These are phyloP conservation scores for Cranoglanis bouderius DNA, from an alignment of 2,113 vertebrate genomes.

Conservation along the genomic window DNA sequence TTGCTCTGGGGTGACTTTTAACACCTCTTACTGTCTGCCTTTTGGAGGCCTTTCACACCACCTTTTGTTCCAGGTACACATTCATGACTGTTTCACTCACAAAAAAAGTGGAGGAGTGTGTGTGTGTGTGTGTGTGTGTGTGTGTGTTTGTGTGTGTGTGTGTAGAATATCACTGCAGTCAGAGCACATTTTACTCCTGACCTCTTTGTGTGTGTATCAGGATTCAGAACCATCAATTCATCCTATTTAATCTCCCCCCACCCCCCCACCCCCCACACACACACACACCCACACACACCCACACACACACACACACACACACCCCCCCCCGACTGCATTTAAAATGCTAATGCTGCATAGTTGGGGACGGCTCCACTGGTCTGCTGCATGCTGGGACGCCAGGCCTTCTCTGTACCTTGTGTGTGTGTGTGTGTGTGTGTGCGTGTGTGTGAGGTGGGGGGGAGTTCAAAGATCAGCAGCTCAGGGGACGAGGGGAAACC, in stretches of 20 bases:
- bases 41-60: conserved; percentile 72
- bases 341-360: conserved; percentile 82
- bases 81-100: conserved; percentile 56
- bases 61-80: conserved; percentile 72
- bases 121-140: too few species aligned
- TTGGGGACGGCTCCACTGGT: conserved; percentile 78
- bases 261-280: background rate
- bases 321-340: conserved; percentile 57
- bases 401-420: too few species aligned
- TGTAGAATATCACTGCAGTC: background rate
- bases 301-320: background rate
- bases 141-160: background rate
- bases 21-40: conserved; percentile 70
- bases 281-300: conserved; percentile 2
- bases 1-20: conserved; percentile 66
- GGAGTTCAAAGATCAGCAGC: conserved; percentile 54
- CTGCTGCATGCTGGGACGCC: conserved; percentile 73
- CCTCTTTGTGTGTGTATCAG: conserved; percentile 2
- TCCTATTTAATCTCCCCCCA: background rate
- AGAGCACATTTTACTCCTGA: too few species aligned
- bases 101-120: background rate
- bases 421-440: conserved; percentile 49
- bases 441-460: conserved; percentile 45
- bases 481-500: conserved; percentile 54
- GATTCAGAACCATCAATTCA: background rate